Conservation (phyloP, 2,888 invertebrate genomes). For the Diarsia dahlii region DNA sequence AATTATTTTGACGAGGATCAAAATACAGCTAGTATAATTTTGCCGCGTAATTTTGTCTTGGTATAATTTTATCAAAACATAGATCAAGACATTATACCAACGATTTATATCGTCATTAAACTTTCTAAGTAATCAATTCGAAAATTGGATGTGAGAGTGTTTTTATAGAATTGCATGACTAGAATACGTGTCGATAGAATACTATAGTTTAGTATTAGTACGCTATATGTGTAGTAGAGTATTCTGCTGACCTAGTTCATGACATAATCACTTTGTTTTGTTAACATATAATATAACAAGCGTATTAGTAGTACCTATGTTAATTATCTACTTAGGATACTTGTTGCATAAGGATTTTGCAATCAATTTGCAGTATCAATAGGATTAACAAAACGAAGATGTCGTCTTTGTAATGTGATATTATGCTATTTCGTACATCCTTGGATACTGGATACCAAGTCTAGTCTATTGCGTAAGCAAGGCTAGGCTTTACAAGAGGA, state of each 20-base stretch:
- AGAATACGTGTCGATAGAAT: constrained; percentile 14
- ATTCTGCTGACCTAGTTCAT: constrained; percentile 12
- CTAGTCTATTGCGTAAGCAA: constrained; percentile 35
- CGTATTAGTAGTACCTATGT: constrained; percentile 9
- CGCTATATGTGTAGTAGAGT: neutral
- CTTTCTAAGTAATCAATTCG: constrained; percentile 43
- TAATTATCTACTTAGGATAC: neutral
- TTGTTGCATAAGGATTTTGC: constrained; percentile 16
- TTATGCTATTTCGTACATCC: constrained; percentile 35
- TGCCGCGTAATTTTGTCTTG: constrained; percentile 10
- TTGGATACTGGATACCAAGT: constrained; percentile 21
- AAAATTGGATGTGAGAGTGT: constrained; percentile 11
- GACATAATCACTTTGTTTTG: constrained; percentile 26
- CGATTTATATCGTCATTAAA: constrained; percentile 7
- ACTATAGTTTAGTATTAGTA: constrained; percentile 18
- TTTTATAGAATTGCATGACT: neutral
- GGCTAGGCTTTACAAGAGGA: constrained; percentile 28
- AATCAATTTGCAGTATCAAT: constrained; percentile 15
- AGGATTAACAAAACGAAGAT: constrained; percentile 31
- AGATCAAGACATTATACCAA: constrained; percentile 5
- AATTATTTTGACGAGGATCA: constrained; percentile 35
- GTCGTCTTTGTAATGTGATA: constrained; percentile 43
- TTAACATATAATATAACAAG: neutral
- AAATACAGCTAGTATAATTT: constrained; percentile 34
- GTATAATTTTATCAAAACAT: constrained; percentile 13